These are phyloP conservation scores for Idaea straminata DNA, from an alignment of 2,888 invertebrate species.

Conservation along the genomic window DNA sequence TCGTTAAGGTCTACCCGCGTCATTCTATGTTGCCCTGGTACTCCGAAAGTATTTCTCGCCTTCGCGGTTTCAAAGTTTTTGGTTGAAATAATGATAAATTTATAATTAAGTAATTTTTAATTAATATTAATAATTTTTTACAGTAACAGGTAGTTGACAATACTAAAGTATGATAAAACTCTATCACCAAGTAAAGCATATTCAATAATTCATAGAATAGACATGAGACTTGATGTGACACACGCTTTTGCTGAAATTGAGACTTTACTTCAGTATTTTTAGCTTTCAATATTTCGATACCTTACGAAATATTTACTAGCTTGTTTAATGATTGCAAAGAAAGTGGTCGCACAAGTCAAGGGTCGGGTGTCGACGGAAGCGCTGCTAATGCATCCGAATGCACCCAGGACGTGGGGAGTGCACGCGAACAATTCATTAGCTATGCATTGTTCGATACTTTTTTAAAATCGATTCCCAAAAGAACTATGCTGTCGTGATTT, in stretches of 20 bases:
- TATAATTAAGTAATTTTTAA: constrained; percentile 12
- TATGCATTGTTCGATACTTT: constrained; percentile 51
- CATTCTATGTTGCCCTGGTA: constrained; percentile 51
- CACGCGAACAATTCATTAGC: constrained; percentile 77
- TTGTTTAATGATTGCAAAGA: neutral
- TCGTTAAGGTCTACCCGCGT: constrained; percentile 74
- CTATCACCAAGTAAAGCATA: no score
- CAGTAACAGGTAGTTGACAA: no score
- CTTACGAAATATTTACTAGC: constrained; percentile 17
- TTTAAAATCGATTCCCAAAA: constrained; percentile 26
- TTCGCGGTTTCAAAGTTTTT: constrained; percentile 29
- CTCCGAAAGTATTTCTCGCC: constrained; percentile 59
- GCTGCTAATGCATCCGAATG: constrained; percentile 78
- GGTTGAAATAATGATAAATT: constrained; percentile 20
- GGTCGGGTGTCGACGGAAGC: constrained; percentile 65
- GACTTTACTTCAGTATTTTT: neutral
- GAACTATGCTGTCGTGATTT: neutral
- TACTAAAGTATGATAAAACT: no score
- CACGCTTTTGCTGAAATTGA: neutral
- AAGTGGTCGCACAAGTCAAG: constrained; percentile 29
- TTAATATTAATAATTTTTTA: neutral
- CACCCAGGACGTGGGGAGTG: constrained; percentile 49
- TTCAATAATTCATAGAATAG: no score
- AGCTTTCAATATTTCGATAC: constrained; percentile 40
- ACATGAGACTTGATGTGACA: neutral